Base-by-base conservation (phyloP, 1,140 invertebrate species). In the Mesaphorura yosii region DNA sequence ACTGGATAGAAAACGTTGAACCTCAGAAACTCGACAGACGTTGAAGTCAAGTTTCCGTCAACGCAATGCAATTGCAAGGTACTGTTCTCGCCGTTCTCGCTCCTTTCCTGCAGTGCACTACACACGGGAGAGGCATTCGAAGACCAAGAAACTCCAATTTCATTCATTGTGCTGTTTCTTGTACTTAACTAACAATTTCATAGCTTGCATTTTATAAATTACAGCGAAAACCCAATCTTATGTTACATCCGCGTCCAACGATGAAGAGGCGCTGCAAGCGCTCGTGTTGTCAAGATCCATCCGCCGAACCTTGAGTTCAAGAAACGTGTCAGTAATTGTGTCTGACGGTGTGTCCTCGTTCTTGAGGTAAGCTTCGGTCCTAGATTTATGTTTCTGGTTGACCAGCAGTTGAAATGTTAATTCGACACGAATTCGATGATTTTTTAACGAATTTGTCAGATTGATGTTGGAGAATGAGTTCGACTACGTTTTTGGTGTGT, bases 281-380 rank as follows among this genome's bases (percentile, higher is more conserved):
- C 19, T 50, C 17, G 48, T 50, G 3, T 29, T 50, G 10, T 17
- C 48, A 6, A 17, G 20, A n/a, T 50, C 48, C 14, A 22, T 50
- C 4, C 20, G 20, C 38, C 6, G 34, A 25, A 29, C 17, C 3
- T 5, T 39, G 6, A 38, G 34, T 23, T 3, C 19, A 27, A 50
- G 34, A 29, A 50, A 50, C 22, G 4, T n/a, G 4, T 27, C 48
- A 15, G 17, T 50, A n/a, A 15, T 50, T 2, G 40, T 50, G 19
- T 23, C 48, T 7, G 15, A 37, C 2, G n/a, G 40, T 38, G 48
- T 50, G 3, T 38, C 29, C 17, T 29, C 34, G 12, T n/a, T 4
- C 7, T 39, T 50, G 34, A 50, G 27, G 48, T 50, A 50, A 22
- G 20, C 7, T 22, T 46, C 10, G 25, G 19, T 25, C 31, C 23